Base-by-base conservation (phyloP, 2,113 vertebrate genomes). In the Hemicordylus capensis region DNA sequence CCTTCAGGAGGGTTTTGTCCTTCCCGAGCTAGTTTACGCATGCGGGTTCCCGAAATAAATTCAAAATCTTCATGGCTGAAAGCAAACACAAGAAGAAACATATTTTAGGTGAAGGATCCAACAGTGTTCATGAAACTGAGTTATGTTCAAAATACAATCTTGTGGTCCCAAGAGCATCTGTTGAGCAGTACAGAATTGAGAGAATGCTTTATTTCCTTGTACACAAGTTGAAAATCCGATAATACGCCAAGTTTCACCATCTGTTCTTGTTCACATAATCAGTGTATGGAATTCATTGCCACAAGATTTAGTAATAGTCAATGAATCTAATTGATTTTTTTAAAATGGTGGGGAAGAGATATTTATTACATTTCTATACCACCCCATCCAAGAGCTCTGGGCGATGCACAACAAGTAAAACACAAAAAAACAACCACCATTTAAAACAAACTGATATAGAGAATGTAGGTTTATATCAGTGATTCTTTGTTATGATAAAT, bases 21-120 rank as follows among this genome's bases (percentile, higher is more conserved):
- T 89, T 99, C 98, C 1, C 98, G 98, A 76, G 98, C 98, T 96
- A 99, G 97, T 93, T 94, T 98, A 61, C 98, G 98, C 99, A 99
- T 99, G 75, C 98, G 97, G 34, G 99, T 99, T 92, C 99, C 99
- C 5, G 99, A 99, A 95, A 99, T 99, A 93, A 99, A 99, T 31
- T 99, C 98, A 81, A 97, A 99, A 93, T 99, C 98, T 96, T 98
- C 97, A 19, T 98, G 97, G 93, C 98, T 99, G 92, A 83, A 84
- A 95, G 26, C 42, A 72, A 84, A 51, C 0, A 34, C 1, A 1
- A 1, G 2, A 31, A 56, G 79, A 37, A 76, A 3, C 70, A 81
- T 6, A 69, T 54, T 66, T 19, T 83, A 89, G 86, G 83, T 85
- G 80, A 78, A 24, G 20, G 37, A 17, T 42, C 46, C 31, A 75